Evolutionary conservation across 1,140 invertebrate species (phyloP).

Genomic region (Drosophila pseudoobscura): DNA sequence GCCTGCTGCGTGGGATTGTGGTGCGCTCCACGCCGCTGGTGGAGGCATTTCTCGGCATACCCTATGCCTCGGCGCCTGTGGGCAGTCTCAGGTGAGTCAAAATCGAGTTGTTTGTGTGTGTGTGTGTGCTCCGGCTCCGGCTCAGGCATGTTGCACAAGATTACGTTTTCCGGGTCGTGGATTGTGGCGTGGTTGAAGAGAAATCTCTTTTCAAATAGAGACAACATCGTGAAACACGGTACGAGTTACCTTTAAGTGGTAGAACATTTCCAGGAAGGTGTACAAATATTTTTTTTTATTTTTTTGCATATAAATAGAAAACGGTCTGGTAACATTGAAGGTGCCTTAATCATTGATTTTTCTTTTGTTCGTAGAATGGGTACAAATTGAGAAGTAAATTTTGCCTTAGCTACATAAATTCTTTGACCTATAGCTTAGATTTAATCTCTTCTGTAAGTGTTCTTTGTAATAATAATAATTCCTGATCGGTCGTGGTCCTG

Average conservation of each 20-base stretch:
- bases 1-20: conserved; percentile 92
- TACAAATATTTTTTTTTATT: too few relatives aligned
- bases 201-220: background rate
- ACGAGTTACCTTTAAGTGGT: too few relatives aligned
- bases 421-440: background rate
- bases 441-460: background rate
- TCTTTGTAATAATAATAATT: background rate
- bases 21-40: conserved; percentile 91
- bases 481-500: background rate
- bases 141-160: conserved; percentile 27
- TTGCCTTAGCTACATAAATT: too few relatives aligned
- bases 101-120: conserved; percentile 20
- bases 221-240: conserved; percentile 26
- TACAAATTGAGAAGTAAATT: too few relatives aligned
- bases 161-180: conserved; percentile 31
- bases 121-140: conserved; percentile 15
- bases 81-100: conserved; percentile 82
- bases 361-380: too few relatives aligned
- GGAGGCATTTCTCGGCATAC: conserved; percentile 97
- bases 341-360: too few relatives aligned
- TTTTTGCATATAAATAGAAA: too few relatives aligned
- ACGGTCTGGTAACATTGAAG: too few relatives aligned
- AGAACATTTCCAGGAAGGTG: too few relatives aligned
- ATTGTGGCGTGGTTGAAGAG: background rate
- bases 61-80: conserved; percentile 90